Conservation (phyloP, 2,888 invertebrate species). For the Suillia variegata region DNA sequence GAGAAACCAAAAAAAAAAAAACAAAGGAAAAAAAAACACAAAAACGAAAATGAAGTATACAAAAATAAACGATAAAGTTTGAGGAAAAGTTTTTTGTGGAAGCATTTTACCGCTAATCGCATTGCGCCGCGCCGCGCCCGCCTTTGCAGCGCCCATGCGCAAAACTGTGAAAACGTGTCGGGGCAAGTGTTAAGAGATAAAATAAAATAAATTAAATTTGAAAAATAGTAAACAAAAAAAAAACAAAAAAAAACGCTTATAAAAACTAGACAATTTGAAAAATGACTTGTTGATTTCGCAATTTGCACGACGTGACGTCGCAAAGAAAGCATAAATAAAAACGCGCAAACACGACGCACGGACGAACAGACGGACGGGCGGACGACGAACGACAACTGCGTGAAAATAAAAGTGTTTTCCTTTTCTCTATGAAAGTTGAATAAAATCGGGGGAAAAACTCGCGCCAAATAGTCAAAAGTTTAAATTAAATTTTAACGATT, state of each 20-base stretch:
- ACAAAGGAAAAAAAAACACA: background rate
- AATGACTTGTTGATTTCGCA: slow-evolving; percentile 2
- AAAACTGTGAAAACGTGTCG: background rate
- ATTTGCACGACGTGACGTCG: slow-evolving; percentile 1
- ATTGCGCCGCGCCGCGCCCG: too few species aligned
- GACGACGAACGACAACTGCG: too few species aligned
- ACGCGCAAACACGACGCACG: too few species aligned
- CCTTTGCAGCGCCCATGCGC: background rate
- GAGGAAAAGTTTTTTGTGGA: background rate
- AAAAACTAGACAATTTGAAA: background rate
- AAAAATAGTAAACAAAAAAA: background rate
- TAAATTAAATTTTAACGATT: too few species aligned
- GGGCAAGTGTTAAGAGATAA: background rate
- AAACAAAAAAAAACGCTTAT: background rate
- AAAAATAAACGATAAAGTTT: background rate
- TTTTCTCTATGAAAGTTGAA: too few species aligned
- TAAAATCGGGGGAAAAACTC: too few species aligned
- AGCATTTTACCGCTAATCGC: background rate
- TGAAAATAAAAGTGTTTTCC: too few species aligned
- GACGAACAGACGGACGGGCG: too few species aligned
- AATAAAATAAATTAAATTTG: background rate
- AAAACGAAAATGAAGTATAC: background rate
- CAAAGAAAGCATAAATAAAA: background rate
- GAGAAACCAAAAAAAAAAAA: too few species aligned
- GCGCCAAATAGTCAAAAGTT: too few species aligned